Evolutionary conservation across 2,888 invertebrate genomes (phyloP).

Genomic region (Melinaea menophilus): DNA sequence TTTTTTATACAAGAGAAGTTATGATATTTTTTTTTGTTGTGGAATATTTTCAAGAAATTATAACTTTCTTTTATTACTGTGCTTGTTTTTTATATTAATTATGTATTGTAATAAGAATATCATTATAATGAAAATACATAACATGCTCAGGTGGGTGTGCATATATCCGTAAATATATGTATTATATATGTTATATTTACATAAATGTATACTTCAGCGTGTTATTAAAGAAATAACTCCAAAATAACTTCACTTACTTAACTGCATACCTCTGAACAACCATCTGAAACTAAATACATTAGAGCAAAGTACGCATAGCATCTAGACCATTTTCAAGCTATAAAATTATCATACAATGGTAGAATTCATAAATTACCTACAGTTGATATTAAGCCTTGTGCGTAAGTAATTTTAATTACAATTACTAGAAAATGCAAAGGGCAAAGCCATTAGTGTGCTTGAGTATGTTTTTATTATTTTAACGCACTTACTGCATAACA

Average conservation of each 20-base stretch:
- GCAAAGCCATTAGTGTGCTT: slow-evolving; percentile 54
- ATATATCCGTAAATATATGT: background rate
- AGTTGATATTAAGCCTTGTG: slow-evolving; percentile 41
- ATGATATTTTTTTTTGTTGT: too few relatives aligned
- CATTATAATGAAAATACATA: too few relatives aligned
- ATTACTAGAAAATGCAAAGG: slow-evolving; percentile 60
- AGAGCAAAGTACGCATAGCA: slow-evolving; percentile 5
- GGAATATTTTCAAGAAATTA: too few relatives aligned
- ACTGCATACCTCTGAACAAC: background rate
- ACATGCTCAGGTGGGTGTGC: too few relatives aligned
- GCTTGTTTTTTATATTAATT: too few relatives aligned
- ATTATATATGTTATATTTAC: background rate
- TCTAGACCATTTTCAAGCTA: slow-evolving; percentile 21
- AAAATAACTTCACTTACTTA: background rate
- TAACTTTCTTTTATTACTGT: too few relatives aligned
- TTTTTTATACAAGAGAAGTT: slow-evolving; percentile 13
- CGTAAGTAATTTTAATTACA: slow-evolving; percentile 54
- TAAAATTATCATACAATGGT: slow-evolving; percentile 35
- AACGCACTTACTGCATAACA: slow-evolving; percentile 20
- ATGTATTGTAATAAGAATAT: too few relatives aligned
- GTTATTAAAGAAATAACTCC: background rate
- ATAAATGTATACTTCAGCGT: background rate
- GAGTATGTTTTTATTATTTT: slow-evolving; percentile 29
- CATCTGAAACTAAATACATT: slow-evolving; percentile 5
- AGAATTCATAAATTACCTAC: slow-evolving; percentile 32